Base-by-base conservation (phyloP, 1,140 invertebrate species). In the Hypothenemus hampei region DNA sequence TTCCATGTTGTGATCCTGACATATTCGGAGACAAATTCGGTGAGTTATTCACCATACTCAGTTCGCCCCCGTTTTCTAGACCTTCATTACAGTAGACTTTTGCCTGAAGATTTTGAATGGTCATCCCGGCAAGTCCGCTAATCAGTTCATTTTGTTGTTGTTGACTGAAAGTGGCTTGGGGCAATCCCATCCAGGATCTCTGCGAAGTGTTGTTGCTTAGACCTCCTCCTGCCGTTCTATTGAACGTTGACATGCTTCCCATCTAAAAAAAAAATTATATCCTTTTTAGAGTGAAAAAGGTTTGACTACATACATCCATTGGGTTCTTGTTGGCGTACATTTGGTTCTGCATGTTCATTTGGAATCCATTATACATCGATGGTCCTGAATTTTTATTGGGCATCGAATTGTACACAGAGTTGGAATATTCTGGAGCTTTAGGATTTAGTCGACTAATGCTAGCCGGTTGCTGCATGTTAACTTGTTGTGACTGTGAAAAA, bases 381-480 rank as follows among this genome's bases (percentile, higher is more conserved):
- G 50, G 51, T 10, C 35, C 15, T 2, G 43, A 23, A 15, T 36
- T 45, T 24, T 69, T 67, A 66, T 69, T 56, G 70, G 74, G 54
- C 62, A 67, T 76, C 15, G 69, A 72, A 35, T 74, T 69, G 54
- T 77, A 77, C 4, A 76, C 49, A 8, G 74, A 74, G 41, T 75
- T 76, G 0, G 80, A 80, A 67, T 93, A 93, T 72, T 92, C 89
- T 2, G 89, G 89, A 15, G 91, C 90, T 64, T 90, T 83, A 1
- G 90, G 90, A 75, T 93, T 93, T 41, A 93, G 77, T 41, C 88
- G 78, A 24, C 88, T 91, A 73, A 83, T 82, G 59, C 72, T 77
- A 57, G 79, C 76, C 41, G 48, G 58, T 39, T 61, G 63, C 31
- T 59, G 56, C 5, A 36, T 19, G 35, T 15, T 50, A 48, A 50